Evolutionary conservation across 2,113 vertebrate genomes (phyloP).

Genomic region (Pholis gunnellus): DNA sequence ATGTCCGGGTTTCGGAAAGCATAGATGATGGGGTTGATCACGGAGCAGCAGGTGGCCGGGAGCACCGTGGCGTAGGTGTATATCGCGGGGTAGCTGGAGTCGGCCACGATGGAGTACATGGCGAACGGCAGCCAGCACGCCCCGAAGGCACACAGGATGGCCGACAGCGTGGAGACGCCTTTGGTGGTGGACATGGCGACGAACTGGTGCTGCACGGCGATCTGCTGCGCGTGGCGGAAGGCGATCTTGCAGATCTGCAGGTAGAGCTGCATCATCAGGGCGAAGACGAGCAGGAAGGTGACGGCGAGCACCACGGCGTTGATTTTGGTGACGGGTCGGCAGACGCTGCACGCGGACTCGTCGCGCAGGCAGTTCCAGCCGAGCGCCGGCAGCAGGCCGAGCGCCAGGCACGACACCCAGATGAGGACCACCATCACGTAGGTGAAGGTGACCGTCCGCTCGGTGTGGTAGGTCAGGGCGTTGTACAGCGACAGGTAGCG

Average conservation of each 20-base stretch:
- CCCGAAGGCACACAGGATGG: slow-evolving; percentile 91
- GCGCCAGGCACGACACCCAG: slow-evolving; percentile 86
- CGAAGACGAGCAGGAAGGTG: slow-evolving; percentile 91
- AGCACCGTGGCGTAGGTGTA: slow-evolving; percentile 92
- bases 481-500: slow-evolving; percentile 93
- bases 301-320: slow-evolving; percentile 90
- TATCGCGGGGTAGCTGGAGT: slow-evolving; percentile 88
- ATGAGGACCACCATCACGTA: slow-evolving; percentile 87
- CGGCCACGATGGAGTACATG: slow-evolving; percentile 91
- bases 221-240: slow-evolving; percentile 94
- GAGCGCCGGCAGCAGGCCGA: slow-evolving; percentile 88
- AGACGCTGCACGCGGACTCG: slow-evolving; percentile 88
- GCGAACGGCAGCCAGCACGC: slow-evolving; percentile 93
- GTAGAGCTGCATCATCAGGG: slow-evolving; percentile 94
- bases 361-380: slow-evolving; percentile 93
- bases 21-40: slow-evolving; percentile 93
- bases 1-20: slow-evolving; percentile 94
- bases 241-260: slow-evolving; percentile 94
- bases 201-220: slow-evolving; percentile 94
- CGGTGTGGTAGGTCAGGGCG: slow-evolving; percentile 93
- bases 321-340: slow-evolving; percentile 90
- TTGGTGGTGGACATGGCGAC: slow-evolving; percentile 92
- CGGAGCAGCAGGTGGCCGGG: slow-evolving; percentile 90
- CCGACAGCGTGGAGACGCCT: slow-evolving; percentile 92
- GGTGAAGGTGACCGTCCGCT: slow-evolving; percentile 89